Evolutionary conservation across 2,888 invertebrate genomes (phyloP).

Genomic region (Podabrus alpinus): DNA sequence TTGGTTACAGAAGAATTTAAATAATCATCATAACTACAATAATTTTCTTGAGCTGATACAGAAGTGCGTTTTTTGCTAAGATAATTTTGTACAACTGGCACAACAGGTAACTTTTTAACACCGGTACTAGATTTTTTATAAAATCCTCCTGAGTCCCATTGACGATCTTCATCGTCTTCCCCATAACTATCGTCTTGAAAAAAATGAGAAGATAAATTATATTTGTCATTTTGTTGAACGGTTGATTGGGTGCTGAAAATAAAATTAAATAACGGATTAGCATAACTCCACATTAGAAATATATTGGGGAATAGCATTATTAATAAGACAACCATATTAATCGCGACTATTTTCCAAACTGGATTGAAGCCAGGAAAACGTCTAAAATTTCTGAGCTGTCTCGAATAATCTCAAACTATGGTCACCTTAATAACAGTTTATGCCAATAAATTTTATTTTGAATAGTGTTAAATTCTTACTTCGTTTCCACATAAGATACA

Average conservation of each 20-base stretch:
- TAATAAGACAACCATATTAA: background rate
- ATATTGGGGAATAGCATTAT: too few relatives aligned
- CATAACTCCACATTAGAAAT: background rate
- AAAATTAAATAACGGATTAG: background rate
- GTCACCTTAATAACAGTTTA: background rate
- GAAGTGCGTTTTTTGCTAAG: slow-evolving; percentile 59
- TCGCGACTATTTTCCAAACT: background rate
- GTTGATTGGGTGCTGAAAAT: slow-evolving; percentile 58
- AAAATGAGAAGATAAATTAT: slow-evolving; percentile 66
- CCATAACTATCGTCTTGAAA: slow-evolving; percentile 65
- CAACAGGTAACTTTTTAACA: slow-evolving; percentile 56
- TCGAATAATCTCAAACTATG: background rate
- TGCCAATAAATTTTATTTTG: background rate
- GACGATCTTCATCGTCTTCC: slow-evolving; percentile 69
- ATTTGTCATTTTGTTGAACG: slow-evolving; percentile 65
- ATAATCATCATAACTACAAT: slow-evolving; percentile 46
- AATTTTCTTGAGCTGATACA: slow-evolving; percentile 41
- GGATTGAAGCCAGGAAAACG: background rate
- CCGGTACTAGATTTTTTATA: slow-evolving; percentile 35
- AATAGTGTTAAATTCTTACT: slow-evolving; percentile 36
- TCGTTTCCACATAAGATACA: slow-evolving; percentile 45
- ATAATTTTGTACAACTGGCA: slow-evolving; percentile 57
- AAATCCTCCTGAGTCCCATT: slow-evolving; percentile 74
- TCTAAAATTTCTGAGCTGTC: background rate
- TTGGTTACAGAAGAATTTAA: slow-evolving; percentile 51